Evolutionary conservation across 2,113 vertebrate genomes (phyloP).

Genomic region (Penelope pileata): DNA sequence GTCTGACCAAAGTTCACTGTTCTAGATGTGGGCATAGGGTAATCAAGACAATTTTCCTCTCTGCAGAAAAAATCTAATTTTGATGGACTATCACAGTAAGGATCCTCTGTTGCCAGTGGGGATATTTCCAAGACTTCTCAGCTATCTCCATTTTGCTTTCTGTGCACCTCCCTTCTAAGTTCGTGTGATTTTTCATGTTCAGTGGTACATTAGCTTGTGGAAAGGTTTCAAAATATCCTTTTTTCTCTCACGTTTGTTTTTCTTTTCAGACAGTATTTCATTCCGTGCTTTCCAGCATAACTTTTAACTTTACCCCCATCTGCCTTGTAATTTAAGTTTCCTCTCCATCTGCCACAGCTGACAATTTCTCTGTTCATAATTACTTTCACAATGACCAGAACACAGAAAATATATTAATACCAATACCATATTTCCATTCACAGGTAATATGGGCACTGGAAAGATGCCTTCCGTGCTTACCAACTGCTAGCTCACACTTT

Average conservation of each 20-base stretch:
- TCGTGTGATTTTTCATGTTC: neutral
- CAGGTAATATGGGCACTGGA: neutral
- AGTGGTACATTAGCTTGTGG: neutral
- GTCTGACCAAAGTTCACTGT: neutral
- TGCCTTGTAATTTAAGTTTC: neutral
- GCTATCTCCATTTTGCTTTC: neutral
- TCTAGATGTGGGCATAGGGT: neutral
- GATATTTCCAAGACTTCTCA: neutral
- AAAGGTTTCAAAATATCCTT: neutral
- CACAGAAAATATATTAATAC: neutral
- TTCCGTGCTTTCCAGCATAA: neutral
- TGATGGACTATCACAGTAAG: neutral
- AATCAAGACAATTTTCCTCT: neutral
- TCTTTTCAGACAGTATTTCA: neutral
- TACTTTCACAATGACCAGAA: neutral
- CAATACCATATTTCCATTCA: neutral
- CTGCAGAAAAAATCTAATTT: neutral
- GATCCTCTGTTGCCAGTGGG: neutral
- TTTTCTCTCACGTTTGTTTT: neutral
- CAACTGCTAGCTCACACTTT: neutral
- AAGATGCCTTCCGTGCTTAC: neutral
- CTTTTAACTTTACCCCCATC: neutral
- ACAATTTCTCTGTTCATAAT: neutral
- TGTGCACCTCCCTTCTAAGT: neutral
- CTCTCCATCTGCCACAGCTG: neutral